Evolutionary conservation across 2,888 invertebrate genomes (phyloP).

Genomic region (Hemicrepidius hirtus): DNA sequence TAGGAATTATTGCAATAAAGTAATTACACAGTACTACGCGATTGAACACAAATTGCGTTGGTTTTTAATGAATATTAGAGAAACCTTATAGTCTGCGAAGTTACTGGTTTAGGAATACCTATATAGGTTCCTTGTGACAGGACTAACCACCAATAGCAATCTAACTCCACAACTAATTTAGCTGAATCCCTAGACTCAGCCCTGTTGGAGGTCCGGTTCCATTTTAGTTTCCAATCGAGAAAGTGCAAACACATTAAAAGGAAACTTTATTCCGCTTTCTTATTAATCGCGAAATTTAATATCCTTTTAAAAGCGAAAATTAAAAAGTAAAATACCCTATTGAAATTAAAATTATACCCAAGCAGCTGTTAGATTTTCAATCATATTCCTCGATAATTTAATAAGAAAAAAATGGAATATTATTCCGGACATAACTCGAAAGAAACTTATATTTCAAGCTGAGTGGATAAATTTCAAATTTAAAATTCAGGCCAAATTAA

Average conservation of each 20-base stretch:
- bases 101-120: slow-evolving; percentile 38
- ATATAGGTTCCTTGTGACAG: slow-evolving; percentile 42
- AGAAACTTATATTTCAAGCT: slow-evolving; percentile 54
- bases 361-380: slow-evolving; percentile 55
- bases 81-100: slow-evolving; percentile 35
- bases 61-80: slow-evolving; percentile 4
- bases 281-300: slow-evolving; percentile 38
- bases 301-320: slow-evolving; percentile 40
- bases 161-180: slow-evolving; percentile 51
- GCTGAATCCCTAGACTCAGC: slow-evolving; percentile 37
- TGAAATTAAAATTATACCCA: slow-evolving; percentile 46
- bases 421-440: slow-evolving; percentile 52
- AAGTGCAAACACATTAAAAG: not conserved
- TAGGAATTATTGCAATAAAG: no score
- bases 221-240: slow-evolving; percentile 1
- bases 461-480: slow-evolving; percentile 59
- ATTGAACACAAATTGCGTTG: no score
- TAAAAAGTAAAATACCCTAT: slow-evolving; percentile 35
- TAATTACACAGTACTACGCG: no score
- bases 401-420: slow-evolving; percentile 54
- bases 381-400: slow-evolving; percentile 52
- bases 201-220: slow-evolving; percentile 35
- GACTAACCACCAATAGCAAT: slow-evolving; percentile 50
- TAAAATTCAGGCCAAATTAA: slow-evolving; percentile 61
- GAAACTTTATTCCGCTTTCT: slow-evolving; percentile 4